phyloP scores from a whole-genome alignment of 1,140 invertebrate genomes.

The Panulirus ornatus region DNA sequence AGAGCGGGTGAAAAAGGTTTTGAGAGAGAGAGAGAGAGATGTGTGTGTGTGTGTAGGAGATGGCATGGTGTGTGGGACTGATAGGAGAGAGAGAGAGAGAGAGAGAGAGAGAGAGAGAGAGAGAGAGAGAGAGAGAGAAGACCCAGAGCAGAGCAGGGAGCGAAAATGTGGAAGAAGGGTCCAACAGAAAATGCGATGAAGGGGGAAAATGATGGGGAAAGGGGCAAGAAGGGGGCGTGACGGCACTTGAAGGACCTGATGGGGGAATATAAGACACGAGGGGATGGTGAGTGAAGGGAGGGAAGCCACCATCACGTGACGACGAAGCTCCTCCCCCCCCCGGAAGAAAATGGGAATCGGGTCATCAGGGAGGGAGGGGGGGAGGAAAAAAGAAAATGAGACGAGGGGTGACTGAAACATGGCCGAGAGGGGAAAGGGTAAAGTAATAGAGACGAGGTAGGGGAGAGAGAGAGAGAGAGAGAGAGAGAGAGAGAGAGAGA shows the following conservation, averaged over 20 bases:
- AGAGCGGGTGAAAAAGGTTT: no score
- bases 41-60: no score
- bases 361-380: background rate
- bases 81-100: slow-evolving; percentile 2
- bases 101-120: background rate
- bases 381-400: background rate
- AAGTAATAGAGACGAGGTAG: background rate
- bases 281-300: no score
- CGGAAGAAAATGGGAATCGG: background rate
- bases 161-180: background rate
- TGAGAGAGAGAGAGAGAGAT: no score
- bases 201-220: no score
- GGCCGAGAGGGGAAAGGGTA: background rate
- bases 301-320: no score
- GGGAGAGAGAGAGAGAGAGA: background rate
- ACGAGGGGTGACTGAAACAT: background rate
- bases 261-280: no score
- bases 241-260: no score
- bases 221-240: no score
- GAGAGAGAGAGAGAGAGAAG: background rate
- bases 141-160: background rate
- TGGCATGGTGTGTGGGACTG: no score
- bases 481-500: no score
- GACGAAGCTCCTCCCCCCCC: no score
- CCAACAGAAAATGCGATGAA: background rate